Base-by-base conservation (phyloP, 2,113 vertebrate genomes). In the Menidia beryllina region DNA sequence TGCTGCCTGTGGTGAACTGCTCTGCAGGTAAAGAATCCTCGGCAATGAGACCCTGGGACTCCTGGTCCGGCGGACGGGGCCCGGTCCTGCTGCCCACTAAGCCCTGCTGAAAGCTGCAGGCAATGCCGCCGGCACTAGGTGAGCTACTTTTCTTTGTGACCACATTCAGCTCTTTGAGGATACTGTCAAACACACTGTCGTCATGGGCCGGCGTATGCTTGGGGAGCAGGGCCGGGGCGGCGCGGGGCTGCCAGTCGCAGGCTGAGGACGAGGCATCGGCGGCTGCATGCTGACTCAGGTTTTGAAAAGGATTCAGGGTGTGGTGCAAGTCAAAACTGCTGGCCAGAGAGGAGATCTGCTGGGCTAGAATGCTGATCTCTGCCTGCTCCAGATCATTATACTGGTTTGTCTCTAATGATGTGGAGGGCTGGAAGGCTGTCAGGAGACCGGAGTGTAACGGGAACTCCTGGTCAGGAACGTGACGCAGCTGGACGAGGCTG, bases 281-380 rank as follows among this genome's bases (percentile, higher is more conserved):
- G 20, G 43, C 50, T 23, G 60, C 15, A 14, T 57, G 23, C 17
- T n/a, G 26, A 25, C 7, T 0, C 26, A 10, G n/a, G 14, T 24
- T 62, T 39, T 67, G 75, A 17, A 62, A 38, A 0, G 75, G 74
- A 30, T 69, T 75, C 34, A 83, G 71, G 19, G 54, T 55, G 59
- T 79, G 75, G 56, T 89, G 90, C 19, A 45, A 69, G 75, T 91
- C 81, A 20, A 95, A 94, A 84, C 90, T 94, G 77, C 87, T 93
- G 45, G 93, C 92, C 64, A 96, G 70, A 0, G 93, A 94, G 39
- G 92, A 93, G 73, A 96, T 94, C 88, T 96, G 94, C 24, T 87
- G 86, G 12, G 95, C 94, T 66, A 96, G 79, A 3, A 93, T 76
- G n/a, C 91, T 91, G 78, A 94, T 93, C 77, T 94, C 92, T 0